Base-by-base conservation (phyloP, 1,140 invertebrate genomes). In the Hyposmocoma kahamanoa region DNA sequence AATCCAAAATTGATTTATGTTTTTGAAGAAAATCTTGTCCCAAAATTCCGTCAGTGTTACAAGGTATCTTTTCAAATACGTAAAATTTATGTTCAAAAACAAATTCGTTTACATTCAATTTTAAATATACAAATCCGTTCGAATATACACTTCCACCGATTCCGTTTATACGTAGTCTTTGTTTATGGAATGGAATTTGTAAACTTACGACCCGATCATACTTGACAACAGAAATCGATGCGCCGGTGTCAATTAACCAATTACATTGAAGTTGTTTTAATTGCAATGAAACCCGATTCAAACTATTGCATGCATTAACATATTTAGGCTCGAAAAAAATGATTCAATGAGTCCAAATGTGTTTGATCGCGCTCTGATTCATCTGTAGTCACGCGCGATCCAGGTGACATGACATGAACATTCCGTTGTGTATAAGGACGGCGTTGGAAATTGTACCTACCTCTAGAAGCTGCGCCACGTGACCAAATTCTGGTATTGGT, bases 181-280 rank as follows among this genome's bases (percentile, higher is more conserved):
- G 11, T 8, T 19, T 21, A 5, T 41, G 38, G 38, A 21, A 21
- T 11, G 18, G 18, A 6, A 41, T 21, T 13, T 41, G 5, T 21
- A 19, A 41, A 21, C 5, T 11, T 20, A 13, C 18, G 5, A 41
- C 3, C 9, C 9, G 18, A 10, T 41, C 19, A 21, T 9, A 15
- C 19, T 41, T 41, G 8, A 41, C 22, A 10, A 13, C 38, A 21
- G 1, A 41, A 20, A 41, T 19, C 18, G 38, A 21, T 41, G 38
- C 38, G 10, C 38, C 38, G 11, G 38, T 21, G 22, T 41, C 38
- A 22, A 41, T 6, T 41, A 41, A 41, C 38, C 38, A 41, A 11
- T 20, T 20, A 21, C 4, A 41, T 13, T 41, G 5, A 19, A 11
- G 18, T 11, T 41, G 4, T 20, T 9, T 20, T 9, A 41, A 6